Conservation (phyloP, 2,888 invertebrate genomes). For the Lasiommata megera region DNA sequence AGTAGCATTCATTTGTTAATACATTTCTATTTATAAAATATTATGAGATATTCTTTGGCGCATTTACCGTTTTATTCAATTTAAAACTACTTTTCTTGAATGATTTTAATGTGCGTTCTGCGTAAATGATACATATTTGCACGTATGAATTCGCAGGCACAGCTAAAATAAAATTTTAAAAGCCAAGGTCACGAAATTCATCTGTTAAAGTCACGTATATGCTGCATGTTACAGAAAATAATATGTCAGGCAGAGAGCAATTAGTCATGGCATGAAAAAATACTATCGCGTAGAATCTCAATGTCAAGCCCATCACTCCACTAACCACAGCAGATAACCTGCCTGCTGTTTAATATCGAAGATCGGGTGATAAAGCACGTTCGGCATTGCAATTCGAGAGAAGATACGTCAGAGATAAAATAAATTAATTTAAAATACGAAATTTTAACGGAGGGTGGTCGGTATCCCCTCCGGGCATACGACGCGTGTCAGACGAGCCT, state of each 20-base stretch:
- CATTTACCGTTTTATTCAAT: no score
- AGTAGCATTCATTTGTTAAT: no score
- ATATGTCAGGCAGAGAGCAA: background rate
- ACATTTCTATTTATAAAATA: no score
- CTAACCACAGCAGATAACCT: background rate
- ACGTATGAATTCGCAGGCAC: no score
- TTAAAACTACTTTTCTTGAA: no score
- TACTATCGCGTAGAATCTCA: background rate
- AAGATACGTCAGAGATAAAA: background rate
- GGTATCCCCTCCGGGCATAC: conserved; percentile 28
- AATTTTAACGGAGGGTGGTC: conserved; percentile 21
- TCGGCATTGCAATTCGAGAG: background rate
- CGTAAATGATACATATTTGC: no score
- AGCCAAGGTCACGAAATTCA: conserved; percentile 1
- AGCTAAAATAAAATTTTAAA: background rate
- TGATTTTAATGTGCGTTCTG: no score
- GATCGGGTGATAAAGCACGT: background rate
- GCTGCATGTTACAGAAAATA: background rate
- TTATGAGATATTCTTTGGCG: no score
- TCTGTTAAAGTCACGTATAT: background rate
- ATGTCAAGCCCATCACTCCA: conserved; percentile 1
- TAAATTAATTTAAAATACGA: background rate
- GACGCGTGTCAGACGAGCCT: conserved; percentile 75
- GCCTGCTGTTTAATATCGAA: background rate
- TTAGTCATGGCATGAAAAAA: background rate